Percentiles rank a stretch among this genome's conserved stretches.
Conservation (phyloP, 2,797 vertebrate genomes). For the Smutsia temminckii region DNA sequence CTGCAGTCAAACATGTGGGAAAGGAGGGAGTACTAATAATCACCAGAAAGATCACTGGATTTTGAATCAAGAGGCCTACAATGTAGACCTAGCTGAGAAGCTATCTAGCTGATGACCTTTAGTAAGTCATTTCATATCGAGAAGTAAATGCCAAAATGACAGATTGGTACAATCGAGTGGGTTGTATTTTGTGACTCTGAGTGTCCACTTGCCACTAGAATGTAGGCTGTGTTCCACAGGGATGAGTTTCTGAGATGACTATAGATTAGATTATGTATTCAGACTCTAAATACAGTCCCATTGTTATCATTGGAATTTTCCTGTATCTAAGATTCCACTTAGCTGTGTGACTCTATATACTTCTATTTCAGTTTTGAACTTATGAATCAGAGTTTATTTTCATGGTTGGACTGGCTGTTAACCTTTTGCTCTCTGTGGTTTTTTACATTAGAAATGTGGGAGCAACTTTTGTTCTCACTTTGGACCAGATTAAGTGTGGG, state of each 20-base stretch:
- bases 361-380: conserved; percentile 24
- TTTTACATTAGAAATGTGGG: background rate
- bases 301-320: conserved; percentile 11
- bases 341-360: background rate
- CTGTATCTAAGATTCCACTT: background rate
- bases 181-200: background rate
- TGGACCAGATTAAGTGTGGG: background rate
- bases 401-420: background rate
- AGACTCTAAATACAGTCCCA: background rate
- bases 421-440: background rate
- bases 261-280: background rate
- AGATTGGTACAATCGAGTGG: background rate
- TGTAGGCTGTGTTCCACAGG: background rate
- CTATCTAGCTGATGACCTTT: background rate
- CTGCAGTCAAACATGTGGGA: background rate
- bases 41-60: background rate
- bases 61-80: background rate
- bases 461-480: background rate
- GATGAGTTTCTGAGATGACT: background rate
- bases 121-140: conserved; percentile 27
- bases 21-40: background rate
- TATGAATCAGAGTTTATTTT: conserved; percentile 43
- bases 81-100: background rate
- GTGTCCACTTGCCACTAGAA: background rate
- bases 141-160: background rate